A percentile compares a stretch with the other conserved stretches of the same genome.
Evolutionary conservation across 2,113 vertebrate genomes (phyloP).

Genomic region (Mixornis gularis): DNA sequence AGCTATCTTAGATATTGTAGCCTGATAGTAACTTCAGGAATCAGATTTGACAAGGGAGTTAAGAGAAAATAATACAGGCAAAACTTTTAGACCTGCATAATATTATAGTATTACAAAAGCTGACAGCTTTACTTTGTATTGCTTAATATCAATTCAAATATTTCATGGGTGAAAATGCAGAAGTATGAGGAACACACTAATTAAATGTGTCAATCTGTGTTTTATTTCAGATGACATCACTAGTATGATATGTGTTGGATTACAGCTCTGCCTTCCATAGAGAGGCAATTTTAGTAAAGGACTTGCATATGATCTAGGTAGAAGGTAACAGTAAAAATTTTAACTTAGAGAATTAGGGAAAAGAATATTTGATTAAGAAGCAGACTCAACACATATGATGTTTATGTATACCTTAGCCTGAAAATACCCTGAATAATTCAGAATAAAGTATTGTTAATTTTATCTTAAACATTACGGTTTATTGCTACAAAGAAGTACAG

Average conservation of each 20-base stretch:
- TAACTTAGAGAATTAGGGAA: neutral
- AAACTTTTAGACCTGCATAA: neutral
- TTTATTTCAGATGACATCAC: neutral
- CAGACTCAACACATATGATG: neutral
- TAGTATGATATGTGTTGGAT: neutral
- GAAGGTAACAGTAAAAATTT: neutral
- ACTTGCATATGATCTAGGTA: neutral
- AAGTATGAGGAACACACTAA: neutral
- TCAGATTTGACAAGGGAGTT: neutral
- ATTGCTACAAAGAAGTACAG: neutral
- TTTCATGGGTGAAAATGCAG: neutral
- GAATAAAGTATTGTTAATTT: constrained; percentile 4
- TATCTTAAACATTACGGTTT: neutral
- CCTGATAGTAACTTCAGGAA: neutral
- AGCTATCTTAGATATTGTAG: neutral
- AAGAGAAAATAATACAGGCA: neutral
- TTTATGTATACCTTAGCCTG: neutral
- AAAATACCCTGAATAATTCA: neutral
- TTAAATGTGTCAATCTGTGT: neutral
- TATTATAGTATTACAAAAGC: neutral
- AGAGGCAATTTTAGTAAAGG: neutral
- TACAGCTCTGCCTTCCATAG: neutral
- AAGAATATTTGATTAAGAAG: neutral
- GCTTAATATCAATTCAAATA: neutral
- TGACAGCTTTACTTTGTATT: neutral